Base-by-base conservation (phyloP, 2,888 invertebrate species). In the Spilosoma lubricipeda region DNA sequence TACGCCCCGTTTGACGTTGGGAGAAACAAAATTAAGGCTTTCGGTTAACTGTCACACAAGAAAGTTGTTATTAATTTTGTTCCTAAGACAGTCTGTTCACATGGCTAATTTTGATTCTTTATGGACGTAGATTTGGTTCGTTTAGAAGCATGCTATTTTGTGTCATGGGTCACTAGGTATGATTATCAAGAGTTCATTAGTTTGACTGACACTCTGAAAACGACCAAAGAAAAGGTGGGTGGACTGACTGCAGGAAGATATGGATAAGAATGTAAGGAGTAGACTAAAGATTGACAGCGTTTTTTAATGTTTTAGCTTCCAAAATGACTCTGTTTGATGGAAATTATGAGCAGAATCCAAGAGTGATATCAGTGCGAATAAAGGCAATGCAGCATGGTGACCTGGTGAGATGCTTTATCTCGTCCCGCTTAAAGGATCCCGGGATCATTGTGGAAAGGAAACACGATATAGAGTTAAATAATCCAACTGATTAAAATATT, bases 11-110 rank as follows among this genome's bases (percentile, higher is more conserved):
- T 85, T 85, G 80, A 85, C 84, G 85, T 85, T 85, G 83, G 84
- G 87, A 86, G 83, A 80, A 80, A 82, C 82, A 82, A 91, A 92
- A 93, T 93, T 90, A 90, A 87, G 80, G 87, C 88, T 86, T 92
- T 89, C 80, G 88, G 84, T 90, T 92, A 90, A 87, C 92, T 93
- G 93, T 93, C 93, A 91, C 87, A 88, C 82, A 87, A 87, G 88
- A 90, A 91, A 90, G 90, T 87, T 82, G 82, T 89, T 90, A 90
- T 91, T 90, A 92, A 89, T 88, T 85, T 87, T 87, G 81, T 85
- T 85, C 83, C 76, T 81, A 81, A 85, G 82, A 88, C 86, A 85
- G 78, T 77, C 77, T 84, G 77, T 68, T 79, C 72, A 59, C 65
- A 76, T 71, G 72, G 70, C 72, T 78, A 72, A 74, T 77, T 81